These are phyloP conservation scores for Mirounga angustirostris DNA, from an alignment of 2,113 vertebrate genomes.

Conservation along the genomic window DNA sequence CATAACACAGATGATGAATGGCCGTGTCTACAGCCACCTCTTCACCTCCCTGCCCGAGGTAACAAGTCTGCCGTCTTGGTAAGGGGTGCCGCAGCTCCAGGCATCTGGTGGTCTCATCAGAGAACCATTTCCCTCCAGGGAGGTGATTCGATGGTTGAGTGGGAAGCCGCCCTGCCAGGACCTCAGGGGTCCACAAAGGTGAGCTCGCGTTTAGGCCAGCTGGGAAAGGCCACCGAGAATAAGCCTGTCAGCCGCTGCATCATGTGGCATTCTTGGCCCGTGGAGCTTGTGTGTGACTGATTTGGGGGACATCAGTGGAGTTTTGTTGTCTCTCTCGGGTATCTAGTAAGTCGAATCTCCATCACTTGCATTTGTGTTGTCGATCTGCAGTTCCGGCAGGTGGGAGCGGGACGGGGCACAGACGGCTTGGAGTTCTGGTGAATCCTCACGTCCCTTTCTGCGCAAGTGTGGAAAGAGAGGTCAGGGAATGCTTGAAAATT, in stretches of 20 bases:
- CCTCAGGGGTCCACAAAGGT: not conserved
- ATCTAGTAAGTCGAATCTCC: not conserved
- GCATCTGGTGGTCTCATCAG: not conserved
- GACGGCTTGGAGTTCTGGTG: not conserved
- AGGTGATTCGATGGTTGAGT: not conserved
- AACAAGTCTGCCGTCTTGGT: not conserved
- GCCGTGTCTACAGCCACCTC: not conserved
- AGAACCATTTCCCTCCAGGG: not conserved
- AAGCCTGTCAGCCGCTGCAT: too few relatives aligned
- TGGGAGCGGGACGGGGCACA: not conserved
- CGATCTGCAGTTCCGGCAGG: not conserved
- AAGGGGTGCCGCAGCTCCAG: not conserved
- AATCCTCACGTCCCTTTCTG: not conserved
- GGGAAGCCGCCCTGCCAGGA: not conserved
- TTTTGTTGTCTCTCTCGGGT: fast-evolving
- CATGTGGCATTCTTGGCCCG: fast-evolving
- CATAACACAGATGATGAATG: not conserved
- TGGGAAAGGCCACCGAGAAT: not conserved
- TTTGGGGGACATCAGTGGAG: not conserved
- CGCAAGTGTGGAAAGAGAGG: not conserved
- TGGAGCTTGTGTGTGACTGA: fast-evolving
- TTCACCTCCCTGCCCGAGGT: not conserved
- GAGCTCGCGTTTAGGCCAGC: not conserved
- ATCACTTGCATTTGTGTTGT: too few relatives aligned
- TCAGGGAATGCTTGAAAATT: not conserved